These are phyloP conservation scores for Pocota personata DNA, from an alignment of 2,888 invertebrate genomes.

Conservation along the genomic window DNA sequence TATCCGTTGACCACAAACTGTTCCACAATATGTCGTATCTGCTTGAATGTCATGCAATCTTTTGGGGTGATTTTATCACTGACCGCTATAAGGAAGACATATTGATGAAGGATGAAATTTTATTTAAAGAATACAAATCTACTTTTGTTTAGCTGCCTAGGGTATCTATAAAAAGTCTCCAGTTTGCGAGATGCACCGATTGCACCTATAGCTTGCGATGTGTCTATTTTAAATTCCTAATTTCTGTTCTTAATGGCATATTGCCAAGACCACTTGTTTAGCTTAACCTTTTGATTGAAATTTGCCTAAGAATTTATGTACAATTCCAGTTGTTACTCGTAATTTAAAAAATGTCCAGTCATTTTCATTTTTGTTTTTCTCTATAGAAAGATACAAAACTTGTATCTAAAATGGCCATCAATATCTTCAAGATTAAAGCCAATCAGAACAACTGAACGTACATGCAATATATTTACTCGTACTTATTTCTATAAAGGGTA, in stretches of 20 bases:
- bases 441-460: slow-evolving; percentile 17
- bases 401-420: not conserved
- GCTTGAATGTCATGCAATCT: not conserved
- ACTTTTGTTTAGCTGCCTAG: too few relatives aligned
- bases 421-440: slow-evolving; percentile 17
- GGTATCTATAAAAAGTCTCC: too few relatives aligned
- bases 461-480: not conserved
- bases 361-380: not conserved
- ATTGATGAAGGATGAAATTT: not conserved
- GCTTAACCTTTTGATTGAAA: too few relatives aligned
- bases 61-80: not conserved
- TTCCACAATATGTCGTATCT: not conserved
- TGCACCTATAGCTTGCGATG: too few relatives aligned
- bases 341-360: slow-evolving; percentile 8
- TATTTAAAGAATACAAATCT: too few relatives aligned
- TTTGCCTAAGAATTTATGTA: too few relatives aligned
- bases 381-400: too few relatives aligned
- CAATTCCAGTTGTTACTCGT: too few relatives aligned
- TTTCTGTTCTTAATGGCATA: too few relatives aligned
- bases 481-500: not conserved
- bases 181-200: too few relatives aligned
- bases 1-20: slow-evolving; percentile 12
- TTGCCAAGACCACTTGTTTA: too few relatives aligned
- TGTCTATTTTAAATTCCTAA: too few relatives aligned
- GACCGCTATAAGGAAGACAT: not conserved